Conservation (phyloP, 2,888 invertebrate species). For the Fragum fragum region DNA sequence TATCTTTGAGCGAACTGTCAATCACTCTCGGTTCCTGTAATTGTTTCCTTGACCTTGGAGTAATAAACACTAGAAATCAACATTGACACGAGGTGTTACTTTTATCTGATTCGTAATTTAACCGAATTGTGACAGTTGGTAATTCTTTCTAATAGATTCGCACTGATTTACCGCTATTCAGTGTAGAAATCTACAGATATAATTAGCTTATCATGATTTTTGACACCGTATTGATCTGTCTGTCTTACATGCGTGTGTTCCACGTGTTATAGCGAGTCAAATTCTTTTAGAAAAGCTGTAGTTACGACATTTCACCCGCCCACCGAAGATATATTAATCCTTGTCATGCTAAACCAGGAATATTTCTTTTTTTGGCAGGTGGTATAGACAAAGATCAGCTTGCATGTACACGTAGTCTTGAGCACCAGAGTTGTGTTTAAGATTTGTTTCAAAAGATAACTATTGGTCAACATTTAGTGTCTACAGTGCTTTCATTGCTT, state of each 20-base stretch:
- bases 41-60: slow-evolving; percentile 35
- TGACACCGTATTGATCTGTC: slow-evolving; percentile 1
- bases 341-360: too few species aligned
- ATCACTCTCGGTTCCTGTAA: slow-evolving; percentile 30
- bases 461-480: too few species aligned
- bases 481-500: too few species aligned
- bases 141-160: slow-evolving; percentile 51
- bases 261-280: not conserved
- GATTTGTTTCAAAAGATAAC: too few species aligned
- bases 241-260: not conserved
- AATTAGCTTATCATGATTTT: not conserved
- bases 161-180: slow-evolving; percentile 28
- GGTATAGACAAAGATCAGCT: too few species aligned
- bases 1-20: slow-evolving; percentile 49
- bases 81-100: slow-evolving; percentile 30
- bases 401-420: too few species aligned
- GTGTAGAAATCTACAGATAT: not conserved
- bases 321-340: too few species aligned
- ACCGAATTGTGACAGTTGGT: slow-evolving; percentile 37
- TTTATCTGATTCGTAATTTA: slow-evolving; percentile 43
- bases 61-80: slow-evolving; percentile 7
- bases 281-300: too few species aligned
- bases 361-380: too few species aligned
- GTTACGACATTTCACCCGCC: too few species aligned
- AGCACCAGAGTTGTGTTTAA: too few species aligned